Percentiles rank a stretch among this genome's conserved stretches.
These are phyloP conservation scores for Meghimatium bilineatum DNA, from an alignment of 2,888 invertebrate genomes.

Conservation along the genomic window DNA sequence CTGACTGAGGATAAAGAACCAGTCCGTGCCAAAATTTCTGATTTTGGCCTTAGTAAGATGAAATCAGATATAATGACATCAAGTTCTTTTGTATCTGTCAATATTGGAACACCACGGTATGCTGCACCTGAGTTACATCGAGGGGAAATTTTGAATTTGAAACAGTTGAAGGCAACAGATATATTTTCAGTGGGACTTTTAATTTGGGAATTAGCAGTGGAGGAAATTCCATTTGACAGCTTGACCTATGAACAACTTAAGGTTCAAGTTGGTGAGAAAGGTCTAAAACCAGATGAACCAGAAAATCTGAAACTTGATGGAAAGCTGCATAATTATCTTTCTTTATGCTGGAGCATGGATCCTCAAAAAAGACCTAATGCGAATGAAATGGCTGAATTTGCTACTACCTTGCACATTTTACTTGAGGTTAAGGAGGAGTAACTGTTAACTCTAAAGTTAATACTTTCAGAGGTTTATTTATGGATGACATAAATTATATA, in stretches of 20 bases:
- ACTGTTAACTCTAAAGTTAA: too few species aligned
- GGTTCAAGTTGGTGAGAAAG: slow-evolving; percentile 17
- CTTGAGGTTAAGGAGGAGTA: slow-evolving; percentile 5
- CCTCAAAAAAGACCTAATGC: slow-evolving; percentile 1
- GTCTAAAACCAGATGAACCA: neutral
- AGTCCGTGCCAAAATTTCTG: slow-evolving; percentile 54
- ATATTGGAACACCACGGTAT: slow-evolving; percentile 24
- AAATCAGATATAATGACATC: slow-evolving; percentile 52
- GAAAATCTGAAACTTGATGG: neutral
- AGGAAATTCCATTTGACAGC: slow-evolving; percentile 33
- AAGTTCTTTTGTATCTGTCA: neutral
- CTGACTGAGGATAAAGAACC: neutral
- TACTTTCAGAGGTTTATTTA: too few species aligned
- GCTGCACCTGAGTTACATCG: slow-evolving; percentile 26
- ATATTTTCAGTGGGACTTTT: slow-evolving; percentile 23
- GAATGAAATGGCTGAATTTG: neutral
- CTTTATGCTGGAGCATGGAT: slow-evolving; percentile 3
- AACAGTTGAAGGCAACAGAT: slow-evolving; percentile 25
- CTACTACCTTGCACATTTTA: neutral
- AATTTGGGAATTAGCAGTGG: slow-evolving; percentile 6
- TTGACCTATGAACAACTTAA: neutral
- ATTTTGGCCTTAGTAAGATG: slow-evolving; percentile 60
- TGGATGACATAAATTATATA: too few species aligned
- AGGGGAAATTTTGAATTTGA: neutral
- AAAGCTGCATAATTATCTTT: neutral